Conservation (phyloP, 2,888 invertebrate genomes). For the Tenthredo mesomela region DNA sequence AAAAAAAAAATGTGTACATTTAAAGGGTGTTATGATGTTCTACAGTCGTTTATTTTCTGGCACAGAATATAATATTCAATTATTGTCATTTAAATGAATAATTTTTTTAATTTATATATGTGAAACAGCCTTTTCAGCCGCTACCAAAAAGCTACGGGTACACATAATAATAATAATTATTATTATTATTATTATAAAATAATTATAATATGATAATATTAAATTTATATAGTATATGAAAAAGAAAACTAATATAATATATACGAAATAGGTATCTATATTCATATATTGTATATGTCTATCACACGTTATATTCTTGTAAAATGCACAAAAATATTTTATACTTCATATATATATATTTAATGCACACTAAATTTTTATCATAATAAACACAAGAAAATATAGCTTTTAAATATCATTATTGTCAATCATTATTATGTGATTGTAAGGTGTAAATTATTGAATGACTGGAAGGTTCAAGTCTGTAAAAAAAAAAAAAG, state of each 20-base stretch:
- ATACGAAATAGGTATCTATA: slow-evolving; percentile 15
- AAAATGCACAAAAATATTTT: slow-evolving; percentile 68
- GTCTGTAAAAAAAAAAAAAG: background rate
- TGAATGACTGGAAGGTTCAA: slow-evolving; percentile 17
- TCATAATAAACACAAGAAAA: background rate
- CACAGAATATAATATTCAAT: background rate
- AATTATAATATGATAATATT: background rate
- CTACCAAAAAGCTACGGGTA: slow-evolving; percentile 50
- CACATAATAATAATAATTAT: slow-evolving; percentile 18
- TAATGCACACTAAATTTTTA: slow-evolving; percentile 39
- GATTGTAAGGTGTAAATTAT: background rate
- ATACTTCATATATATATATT: slow-evolving; percentile 63
- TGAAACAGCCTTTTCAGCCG: slow-evolving; percentile 46
- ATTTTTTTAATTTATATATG: background rate
- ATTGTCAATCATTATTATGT: background rate
- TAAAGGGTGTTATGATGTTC: too few species aligned
- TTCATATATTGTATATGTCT: slow-evolving; percentile 41
- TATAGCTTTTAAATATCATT: slow-evolving; percentile 14
- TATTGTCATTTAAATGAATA: background rate
- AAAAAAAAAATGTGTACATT: background rate
- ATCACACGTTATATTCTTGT: slow-evolving; percentile 55
- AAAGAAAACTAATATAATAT: slow-evolving; percentile 1
- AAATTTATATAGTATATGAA: background rate
- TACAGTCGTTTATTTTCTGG: background rate
- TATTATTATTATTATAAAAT: background rate